Base-by-base conservation (phyloP, 2,797 vertebrate species). In the Sebastolobus altivelis region DNA sequence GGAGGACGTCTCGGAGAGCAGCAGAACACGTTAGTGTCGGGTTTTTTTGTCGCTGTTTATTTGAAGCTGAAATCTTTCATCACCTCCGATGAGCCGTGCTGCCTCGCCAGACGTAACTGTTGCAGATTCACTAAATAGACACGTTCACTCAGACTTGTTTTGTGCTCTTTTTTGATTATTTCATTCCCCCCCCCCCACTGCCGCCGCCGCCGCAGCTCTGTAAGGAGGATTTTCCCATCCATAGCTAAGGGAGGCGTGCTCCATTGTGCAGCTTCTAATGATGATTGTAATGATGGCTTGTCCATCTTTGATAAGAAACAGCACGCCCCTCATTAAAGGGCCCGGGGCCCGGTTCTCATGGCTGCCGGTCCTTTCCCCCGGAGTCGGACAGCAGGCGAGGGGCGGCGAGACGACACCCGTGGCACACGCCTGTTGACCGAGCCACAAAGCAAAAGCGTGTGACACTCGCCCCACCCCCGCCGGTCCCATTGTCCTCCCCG, bases 391-490 rank as follows among this genome's bases (percentile, higher is more conserved):
- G 95, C 93, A 94, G 95, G 95, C 90, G 80, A 86, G 88, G 91
- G 92, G 91, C 84, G 91, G 89, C 86, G 83, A 90, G 93, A 93
- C 93, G 87, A 92, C 92, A 92, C 91, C 91, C 84, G 81, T 80
- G 95, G 95, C 95, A 95, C 95, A 96, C 95, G 95, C 95, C 95
- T 96, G 94, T 95, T 95, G 95, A 95, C 94, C 89, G 89, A 89
- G 88, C 88, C 92, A 95, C 94, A 95, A 95, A 95, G 94, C 90
- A 91, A 89, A 94, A 94, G 93, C 88, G 94, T 95, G 95, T 94
- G 94, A 95, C 94, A 94, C 92, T 92, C 88, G 79, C 93, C 84
- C 87, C 80, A 75, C 84, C 88, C 91, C 88, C 87, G 65, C 72
- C 70, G n/a, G 56, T 85, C 76, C 90, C 74, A 90, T 93, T 93